Percentiles rank a stretch among this genome's conserved stretches.
Evolutionary conservation across 2,888 invertebrate genomes (phyloP).

Genomic region (Campoplex capitator): DNA sequence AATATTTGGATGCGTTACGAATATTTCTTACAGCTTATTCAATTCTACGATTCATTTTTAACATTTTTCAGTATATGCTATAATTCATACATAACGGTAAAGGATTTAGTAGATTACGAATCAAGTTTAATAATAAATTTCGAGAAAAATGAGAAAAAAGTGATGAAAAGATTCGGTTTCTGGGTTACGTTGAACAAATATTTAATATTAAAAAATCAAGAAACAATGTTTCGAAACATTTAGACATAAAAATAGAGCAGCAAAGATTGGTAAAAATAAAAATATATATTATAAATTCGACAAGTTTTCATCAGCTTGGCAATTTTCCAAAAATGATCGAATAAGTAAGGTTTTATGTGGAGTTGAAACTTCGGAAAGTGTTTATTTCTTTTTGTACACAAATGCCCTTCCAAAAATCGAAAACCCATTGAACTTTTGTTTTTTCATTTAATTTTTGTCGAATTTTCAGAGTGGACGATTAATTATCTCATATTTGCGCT

Average conservation of each 20-base stretch:
- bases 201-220: neutral
- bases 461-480: neutral
- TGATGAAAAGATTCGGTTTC: neutral
- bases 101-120: neutral
- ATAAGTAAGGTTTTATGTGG: neutral
- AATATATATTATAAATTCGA: neutral
- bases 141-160: neutral
- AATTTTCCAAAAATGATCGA: neutral
- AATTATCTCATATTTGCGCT: neutral
- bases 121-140: neutral
- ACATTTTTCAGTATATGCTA: neutral
- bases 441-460: neutral
- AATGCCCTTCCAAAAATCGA: neutral
- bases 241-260: neutral
- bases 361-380: neutral
- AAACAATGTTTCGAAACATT: neutral
- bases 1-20: too few species aligned
- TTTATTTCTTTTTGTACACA: neutral
- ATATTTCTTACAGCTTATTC: neutral
- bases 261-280: neutral
- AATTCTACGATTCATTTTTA: neutral
- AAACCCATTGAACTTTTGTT: neutral
- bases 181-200: neutral
- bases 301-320: constrained; percentile 5
- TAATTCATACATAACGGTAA: neutral